Base-by-base conservation (phyloP, 1,140 invertebrate genomes). In the Archegozetes longisetosus region DNA sequence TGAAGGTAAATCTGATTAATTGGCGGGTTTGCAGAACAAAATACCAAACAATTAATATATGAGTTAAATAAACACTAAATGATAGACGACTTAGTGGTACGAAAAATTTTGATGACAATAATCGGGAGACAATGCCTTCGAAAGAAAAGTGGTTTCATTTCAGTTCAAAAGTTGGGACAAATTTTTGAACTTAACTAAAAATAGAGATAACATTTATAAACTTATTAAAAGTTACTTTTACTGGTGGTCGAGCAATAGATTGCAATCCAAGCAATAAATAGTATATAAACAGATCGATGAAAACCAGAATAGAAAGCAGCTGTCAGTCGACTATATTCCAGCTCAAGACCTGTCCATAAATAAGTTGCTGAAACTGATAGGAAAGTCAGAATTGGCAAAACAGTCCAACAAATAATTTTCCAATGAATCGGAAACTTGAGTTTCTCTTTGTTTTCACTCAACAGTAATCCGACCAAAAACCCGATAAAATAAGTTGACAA, bases 401-500 rank as follows among this genome's bases (percentile, higher is more conserved):
- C 32, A 9, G 17, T 40, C 32, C 32, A 40, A 6, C 6, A 9
- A 17, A 40, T 9, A 6, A 17, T 17, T 9, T 17, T 6, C 6
- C 6, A 40, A 9, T 6, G 32, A 9, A 40, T 6, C 6, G 6
- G 6, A 40, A 40, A 40, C 32, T 40, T 40, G 17, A 40, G 6
- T n/a, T n/a, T n/a, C 17, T 40, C 32, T 17, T 40, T 40, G 6
- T 20, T 6, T 51, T 4, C 20, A 20, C 47, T 6, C 53, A 55
- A 20, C 9, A 60, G 27, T 55, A 55, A 60, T 25, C 53, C 58
- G 2, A 60, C 23, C 25, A 60, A 49, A 27, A 60, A 3, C 12
- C 58, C 58, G 22, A 53, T 29, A 32, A 60, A 60, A 29, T 60
- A 60, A 28, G 49, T 26, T 9, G 58, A 60, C 6, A 60, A 29